Conservation (phyloP, 2,797 vertebrate species). For the Salarias fasciatus region DNA sequence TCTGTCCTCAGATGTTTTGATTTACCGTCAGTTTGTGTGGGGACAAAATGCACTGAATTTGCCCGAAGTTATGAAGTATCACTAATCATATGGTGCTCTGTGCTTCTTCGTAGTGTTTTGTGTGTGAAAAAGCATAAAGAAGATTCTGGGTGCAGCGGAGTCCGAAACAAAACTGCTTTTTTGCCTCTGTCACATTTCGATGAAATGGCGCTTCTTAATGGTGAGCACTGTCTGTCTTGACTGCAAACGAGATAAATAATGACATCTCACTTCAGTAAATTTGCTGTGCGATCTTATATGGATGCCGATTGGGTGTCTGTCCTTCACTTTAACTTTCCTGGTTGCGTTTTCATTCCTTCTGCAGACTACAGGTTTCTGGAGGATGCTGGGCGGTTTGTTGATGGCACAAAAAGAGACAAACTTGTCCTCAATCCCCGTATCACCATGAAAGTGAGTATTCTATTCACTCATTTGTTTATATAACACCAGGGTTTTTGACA, state of each 20-base stretch:
- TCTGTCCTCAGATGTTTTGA: too few species aligned
- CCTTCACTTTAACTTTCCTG: neutral
- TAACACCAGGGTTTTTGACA: too few species aligned
- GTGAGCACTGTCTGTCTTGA: slow-evolving; percentile 69
- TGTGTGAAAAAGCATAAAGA: slow-evolving; percentile 95
- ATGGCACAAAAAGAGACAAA: slow-evolving; percentile 85
- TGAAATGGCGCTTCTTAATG: slow-evolving; percentile 91
- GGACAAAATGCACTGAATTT: too few species aligned
- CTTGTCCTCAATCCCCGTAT: slow-evolving; percentile 56
- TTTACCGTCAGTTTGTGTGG: too few species aligned
- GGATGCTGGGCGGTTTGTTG: slow-evolving; percentile 90
- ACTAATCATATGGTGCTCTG: slow-evolving; percentile 6
- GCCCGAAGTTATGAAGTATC: neutral
- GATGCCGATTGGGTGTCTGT: too few species aligned
- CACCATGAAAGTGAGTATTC: slow-evolving; percentile 62
- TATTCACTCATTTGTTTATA: too few species aligned
- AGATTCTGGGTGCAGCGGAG: slow-evolving; percentile 85
- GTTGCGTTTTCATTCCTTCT: neutral
- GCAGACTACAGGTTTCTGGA: slow-evolving; percentile 96
- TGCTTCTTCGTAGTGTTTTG: slow-evolving; percentile 81
- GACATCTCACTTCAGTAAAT: too few species aligned
- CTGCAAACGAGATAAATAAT: too few species aligned
- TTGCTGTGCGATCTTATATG: too few species aligned
- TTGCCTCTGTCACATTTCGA: slow-evolving; percentile 87
- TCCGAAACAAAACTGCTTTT: slow-evolving; percentile 91